Conservation (phyloP, 2,888 invertebrate genomes). For the Drosophila neonasuta region DNA sequence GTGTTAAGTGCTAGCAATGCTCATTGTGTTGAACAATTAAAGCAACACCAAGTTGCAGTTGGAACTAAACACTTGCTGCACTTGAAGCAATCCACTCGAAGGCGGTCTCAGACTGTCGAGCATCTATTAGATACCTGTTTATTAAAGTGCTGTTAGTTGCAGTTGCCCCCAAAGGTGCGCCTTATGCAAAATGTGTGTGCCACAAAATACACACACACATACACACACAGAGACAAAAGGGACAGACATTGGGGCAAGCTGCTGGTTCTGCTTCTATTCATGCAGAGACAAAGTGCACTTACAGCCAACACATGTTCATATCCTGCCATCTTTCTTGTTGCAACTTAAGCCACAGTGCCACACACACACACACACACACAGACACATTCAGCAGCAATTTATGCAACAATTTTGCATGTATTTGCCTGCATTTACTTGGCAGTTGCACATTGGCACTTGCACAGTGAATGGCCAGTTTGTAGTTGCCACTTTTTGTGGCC, state of each 20-base stretch:
- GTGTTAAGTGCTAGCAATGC: background rate
- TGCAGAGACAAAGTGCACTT: constrained; percentile 29
- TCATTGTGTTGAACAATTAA: constrained; percentile 32
- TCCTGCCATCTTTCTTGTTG: constrained; percentile 29
- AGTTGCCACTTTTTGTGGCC: constrained; percentile 41
- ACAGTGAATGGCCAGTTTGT: constrained; percentile 36
- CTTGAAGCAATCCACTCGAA: constrained; percentile 23
- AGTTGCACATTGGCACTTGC: constrained; percentile 38
- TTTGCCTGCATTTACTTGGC: constrained; percentile 42
- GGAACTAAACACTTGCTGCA: constrained; percentile 24
- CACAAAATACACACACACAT: background rate
- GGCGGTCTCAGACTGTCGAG: constrained; percentile 6
- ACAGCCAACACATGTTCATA: constrained; percentile 33
- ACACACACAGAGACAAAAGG: background rate
- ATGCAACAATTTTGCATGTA: constrained; percentile 17
- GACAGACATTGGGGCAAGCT: constrained; percentile 8
- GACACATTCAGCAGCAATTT: constrained; percentile 5
- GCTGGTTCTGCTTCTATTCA: background rate
- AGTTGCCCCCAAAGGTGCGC: constrained; percentile 39
- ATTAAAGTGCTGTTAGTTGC: constrained; percentile 47
- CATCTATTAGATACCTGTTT: constrained; percentile 36
- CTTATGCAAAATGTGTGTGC: constrained; percentile 40
- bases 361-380: background rate
- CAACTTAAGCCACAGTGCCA: constrained; percentile 33
- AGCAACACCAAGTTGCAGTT: constrained; percentile 14